Conservation (phyloP, 2,888 invertebrate species). For the Eurytoma californica region DNA sequence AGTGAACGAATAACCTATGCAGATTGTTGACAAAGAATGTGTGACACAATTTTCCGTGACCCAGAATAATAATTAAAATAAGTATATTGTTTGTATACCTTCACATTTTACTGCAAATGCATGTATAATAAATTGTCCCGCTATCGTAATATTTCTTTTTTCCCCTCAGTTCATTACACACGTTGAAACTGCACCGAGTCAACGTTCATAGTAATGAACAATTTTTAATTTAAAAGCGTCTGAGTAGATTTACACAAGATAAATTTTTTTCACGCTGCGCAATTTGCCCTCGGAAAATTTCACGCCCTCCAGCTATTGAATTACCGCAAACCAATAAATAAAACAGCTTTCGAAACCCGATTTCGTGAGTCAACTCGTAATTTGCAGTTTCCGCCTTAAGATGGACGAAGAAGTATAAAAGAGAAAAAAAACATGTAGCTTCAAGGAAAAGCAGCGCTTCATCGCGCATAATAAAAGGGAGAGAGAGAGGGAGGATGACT, state of each 20-base stretch:
- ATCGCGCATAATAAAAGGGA: conserved; percentile 12
- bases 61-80: conserved; percentile 26
- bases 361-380: not conserved
- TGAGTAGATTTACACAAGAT: too few relatives aligned
- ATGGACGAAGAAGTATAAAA: not conserved
- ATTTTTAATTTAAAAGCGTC: too few relatives aligned
- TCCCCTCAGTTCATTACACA: too few relatives aligned
- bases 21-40: conserved; percentile 2
- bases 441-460: not conserved
- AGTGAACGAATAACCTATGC: not conserved
- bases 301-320: not conserved
- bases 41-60: conserved; percentile 10
- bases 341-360: not conserved
- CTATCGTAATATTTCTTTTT: too few relatives aligned
- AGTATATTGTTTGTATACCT: not conserved
- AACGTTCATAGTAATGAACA: too few relatives aligned
- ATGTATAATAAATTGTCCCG: too few relatives aligned
- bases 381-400: conserved; percentile 1
- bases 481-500: not conserved
- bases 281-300: too few relatives aligned
- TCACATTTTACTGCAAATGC: too few relatives aligned
- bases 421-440: not conserved
- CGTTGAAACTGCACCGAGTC: too few relatives aligned
- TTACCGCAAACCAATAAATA: conserved; percentile 1
- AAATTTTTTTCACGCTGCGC: too few relatives aligned